Conservation (phyloP, 2,113 vertebrate genomes). For the Gambusia holbrooki region DNA sequence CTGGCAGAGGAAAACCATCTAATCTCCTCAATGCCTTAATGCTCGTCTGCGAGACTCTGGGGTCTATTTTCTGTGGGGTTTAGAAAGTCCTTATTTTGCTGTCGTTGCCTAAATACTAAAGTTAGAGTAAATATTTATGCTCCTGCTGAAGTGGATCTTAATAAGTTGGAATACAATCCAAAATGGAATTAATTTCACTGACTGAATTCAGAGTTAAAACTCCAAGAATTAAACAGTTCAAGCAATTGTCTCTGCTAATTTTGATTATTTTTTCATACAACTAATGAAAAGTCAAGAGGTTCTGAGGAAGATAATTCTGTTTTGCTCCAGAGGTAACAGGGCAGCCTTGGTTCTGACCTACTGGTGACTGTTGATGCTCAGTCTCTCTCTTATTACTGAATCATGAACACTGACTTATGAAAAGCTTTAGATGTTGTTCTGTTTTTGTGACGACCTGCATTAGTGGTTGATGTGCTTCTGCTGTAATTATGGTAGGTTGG, state of each 20-base stretch:
- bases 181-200: too few relatives aligned
- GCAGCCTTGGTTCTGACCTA: too few relatives aligned
- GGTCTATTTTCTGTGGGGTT: constrained; percentile 16
- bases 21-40: constrained; percentile 48
- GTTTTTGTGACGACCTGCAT: background rate
- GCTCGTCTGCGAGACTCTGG: constrained; percentile 19
- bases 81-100: constrained; percentile 20
- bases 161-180: background rate
- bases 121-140: background rate
- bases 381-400: too few relatives aligned
- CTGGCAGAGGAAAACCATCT: constrained; percentile 41
- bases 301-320: too few relatives aligned
- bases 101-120: constrained; percentile 23
- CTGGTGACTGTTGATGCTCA: too few relatives aligned
- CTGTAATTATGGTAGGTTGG: background rate
- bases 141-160: background rate
- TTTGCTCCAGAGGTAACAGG: too few relatives aligned
- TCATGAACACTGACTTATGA: too few relatives aligned
- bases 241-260: too few relatives aligned
- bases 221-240: too few relatives aligned
- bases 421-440: background rate
- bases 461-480: background rate
- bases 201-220: too few relatives aligned
- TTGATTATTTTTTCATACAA: too few relatives aligned
- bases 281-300: too few relatives aligned